Conservation (phyloP, 2,113 vertebrate genomes). For the Sciurus niger region DNA sequence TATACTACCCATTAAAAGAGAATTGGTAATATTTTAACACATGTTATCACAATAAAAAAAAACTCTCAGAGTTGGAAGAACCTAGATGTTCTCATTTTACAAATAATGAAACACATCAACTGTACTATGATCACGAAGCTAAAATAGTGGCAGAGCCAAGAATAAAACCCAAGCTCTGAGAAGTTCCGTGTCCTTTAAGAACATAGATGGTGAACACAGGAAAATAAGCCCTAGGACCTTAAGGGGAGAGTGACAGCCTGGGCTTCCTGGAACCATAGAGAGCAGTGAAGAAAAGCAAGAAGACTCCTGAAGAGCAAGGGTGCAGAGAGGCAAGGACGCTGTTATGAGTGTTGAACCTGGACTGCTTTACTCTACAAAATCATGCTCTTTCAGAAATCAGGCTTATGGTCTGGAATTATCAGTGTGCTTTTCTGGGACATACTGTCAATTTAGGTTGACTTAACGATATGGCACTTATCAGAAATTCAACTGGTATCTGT, state of each 20-base stretch:
- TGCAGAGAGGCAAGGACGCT: neutral
- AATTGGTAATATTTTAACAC: neutral
- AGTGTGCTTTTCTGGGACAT: neutral
- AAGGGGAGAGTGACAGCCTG: too few species aligned
- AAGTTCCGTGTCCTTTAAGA: neutral
- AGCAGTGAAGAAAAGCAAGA: neutral
- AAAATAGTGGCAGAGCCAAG: neutral
- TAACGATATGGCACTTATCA: neutral
- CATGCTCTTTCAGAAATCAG: neutral
- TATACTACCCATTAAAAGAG: neutral
- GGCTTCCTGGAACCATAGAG: neutral
- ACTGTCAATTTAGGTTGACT: neutral
- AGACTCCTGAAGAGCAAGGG: neutral
- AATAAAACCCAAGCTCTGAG: neutral
- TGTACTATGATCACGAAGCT: neutral
- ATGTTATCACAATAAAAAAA: neutral
- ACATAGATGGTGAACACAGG: neutral
- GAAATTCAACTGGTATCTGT: too few species aligned
- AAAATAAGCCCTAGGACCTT: neutral
- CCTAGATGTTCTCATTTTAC: neutral
- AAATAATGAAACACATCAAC: neutral
- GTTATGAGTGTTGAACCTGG: fast-evolving
- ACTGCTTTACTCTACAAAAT: neutral
- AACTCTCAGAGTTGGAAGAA: neutral
- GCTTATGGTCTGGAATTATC: neutral